These are phyloP conservation scores for Theristicus caerulescens DNA, from an alignment of 2,113 vertebrate species.

Conservation along the genomic window DNA sequence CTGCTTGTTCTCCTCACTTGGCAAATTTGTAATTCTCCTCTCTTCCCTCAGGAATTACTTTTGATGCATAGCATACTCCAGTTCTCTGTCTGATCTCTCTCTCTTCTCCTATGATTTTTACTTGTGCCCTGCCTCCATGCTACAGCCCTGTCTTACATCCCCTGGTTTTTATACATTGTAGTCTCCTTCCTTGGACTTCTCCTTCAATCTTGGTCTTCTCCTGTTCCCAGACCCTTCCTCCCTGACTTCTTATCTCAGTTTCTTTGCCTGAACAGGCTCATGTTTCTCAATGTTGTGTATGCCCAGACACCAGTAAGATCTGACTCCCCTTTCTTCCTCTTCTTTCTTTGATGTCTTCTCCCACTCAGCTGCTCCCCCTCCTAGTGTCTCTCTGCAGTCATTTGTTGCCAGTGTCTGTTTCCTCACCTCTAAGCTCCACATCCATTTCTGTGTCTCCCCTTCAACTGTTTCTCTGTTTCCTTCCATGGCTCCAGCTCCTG, in stretches of 20 bases:
- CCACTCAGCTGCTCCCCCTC: neutral
- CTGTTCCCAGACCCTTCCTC: neutral
- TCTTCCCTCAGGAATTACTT: neutral
- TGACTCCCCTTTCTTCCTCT: neutral
- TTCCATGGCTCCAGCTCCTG: neutral
- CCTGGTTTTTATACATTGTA: neutral
- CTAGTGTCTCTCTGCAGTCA: neutral
- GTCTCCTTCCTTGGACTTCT: neutral
- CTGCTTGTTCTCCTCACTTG: neutral
- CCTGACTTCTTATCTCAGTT: neutral
- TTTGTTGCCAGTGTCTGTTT: neutral
- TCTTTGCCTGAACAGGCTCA: neutral
- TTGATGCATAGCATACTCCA: neutral
- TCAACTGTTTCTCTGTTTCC: neutral
- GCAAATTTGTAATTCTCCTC: neutral
- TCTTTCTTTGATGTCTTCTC: neutral
- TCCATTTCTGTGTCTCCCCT: neutral
- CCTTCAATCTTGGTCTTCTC: neutral
- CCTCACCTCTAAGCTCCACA: neutral
- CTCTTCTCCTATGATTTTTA: neutral
- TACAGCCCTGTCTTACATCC: neutral
- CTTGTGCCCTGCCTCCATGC: neutral
- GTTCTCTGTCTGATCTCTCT: neutral
- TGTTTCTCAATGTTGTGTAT: neutral
- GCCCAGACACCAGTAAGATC: neutral